Base-by-base conservation (phyloP, 23 tunicate species). In the Ciona savignyi region DNA sequence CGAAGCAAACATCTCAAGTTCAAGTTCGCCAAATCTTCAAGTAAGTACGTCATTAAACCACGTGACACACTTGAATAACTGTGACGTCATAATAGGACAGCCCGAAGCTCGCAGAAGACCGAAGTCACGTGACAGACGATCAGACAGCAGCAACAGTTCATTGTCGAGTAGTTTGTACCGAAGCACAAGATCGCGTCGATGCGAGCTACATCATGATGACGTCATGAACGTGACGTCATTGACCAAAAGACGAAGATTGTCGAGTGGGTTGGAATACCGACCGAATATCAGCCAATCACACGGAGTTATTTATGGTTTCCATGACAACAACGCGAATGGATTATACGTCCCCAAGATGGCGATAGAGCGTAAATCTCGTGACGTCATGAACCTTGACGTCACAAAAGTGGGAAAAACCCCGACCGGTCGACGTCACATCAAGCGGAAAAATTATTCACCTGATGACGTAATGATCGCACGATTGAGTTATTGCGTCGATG, bases 361-460 rank as follows among this genome's bases (percentile, higher is more conserved):
- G 27, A 23, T 74, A 30, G 81, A 65, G 72, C 33, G 63, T 28
- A 66, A 35, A 4, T 65, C 72, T 65, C 34, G 51, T 27, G 81
- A 77, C 34, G 72, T 66, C 62, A 66, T 25, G 26, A 49, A 25
- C 2, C 34, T 23, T 23, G 6, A 3, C 23, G 49, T 74, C 32
- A 60, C 27, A 28, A 77, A 77, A 66, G 26, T 24, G 30, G 72
- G 81, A 25, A 77, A 77, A 33, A 65, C 81, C n/a, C 81, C 81
- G 2, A 64, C 56, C 35, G 81, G 81, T 6, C 35, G 64, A 33
- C 62, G 72, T 25, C 34, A 77, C 30, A 2, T 77, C 33, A 72
- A 35, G 42, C 34, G 81, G 35, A 77, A 77, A 33, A 66, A 60
- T 33, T 77, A 77, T 32, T 35, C 64, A 32, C 32, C 81, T 9